Percentiles rank a stretch among this genome's conserved stretches.
phyloP scores from a whole-genome alignment of 2,888 invertebrate species.

The Eutolmus rufibarbis region DNA sequence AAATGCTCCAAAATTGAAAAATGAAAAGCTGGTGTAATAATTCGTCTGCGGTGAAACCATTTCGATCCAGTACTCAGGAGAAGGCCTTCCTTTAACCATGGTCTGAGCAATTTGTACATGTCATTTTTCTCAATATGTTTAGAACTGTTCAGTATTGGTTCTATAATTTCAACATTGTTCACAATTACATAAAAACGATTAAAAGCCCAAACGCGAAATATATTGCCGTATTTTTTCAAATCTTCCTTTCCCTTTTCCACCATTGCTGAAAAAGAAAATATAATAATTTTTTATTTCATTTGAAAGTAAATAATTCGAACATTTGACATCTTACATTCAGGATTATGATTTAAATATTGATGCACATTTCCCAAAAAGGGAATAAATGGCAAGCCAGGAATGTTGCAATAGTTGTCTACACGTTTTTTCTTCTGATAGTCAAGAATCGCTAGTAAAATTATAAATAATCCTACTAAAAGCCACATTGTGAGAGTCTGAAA shows the following conservation, averaged over 20 bases:
- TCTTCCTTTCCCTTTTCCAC: not conserved
- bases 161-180: slow-evolving; percentile 53
- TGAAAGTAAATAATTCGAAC: not conserved
- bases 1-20: slow-evolving; percentile 77
- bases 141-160: slow-evolving; percentile 53
- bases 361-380: not conserved
- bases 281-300: not conserved
- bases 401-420: not conserved
- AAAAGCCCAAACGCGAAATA: slow-evolving; percentile 52
- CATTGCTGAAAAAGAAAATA: not conserved
- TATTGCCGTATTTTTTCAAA: slow-evolving; percentile 52
- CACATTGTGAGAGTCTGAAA: not conserved
- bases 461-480: not conserved
- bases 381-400: not conserved
- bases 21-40: slow-evolving; percentile 81
- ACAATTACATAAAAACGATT: not conserved
- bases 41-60: slow-evolving; percentile 74
- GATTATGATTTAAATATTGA: not conserved
- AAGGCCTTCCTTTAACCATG: slow-evolving; percentile 59
- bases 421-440: not conserved
- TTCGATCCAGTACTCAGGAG: slow-evolving; percentile 58
- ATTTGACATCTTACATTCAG: not conserved
- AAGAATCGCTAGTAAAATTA: not conserved
- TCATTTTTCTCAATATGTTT: slow-evolving; percentile 55
- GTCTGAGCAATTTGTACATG: slow-evolving; percentile 54